These are phyloP conservation scores for Patiria pectinifera DNA, from an alignment of 53 echinoderm and acorn worm genomes.

Conservation along the genomic window DNA sequence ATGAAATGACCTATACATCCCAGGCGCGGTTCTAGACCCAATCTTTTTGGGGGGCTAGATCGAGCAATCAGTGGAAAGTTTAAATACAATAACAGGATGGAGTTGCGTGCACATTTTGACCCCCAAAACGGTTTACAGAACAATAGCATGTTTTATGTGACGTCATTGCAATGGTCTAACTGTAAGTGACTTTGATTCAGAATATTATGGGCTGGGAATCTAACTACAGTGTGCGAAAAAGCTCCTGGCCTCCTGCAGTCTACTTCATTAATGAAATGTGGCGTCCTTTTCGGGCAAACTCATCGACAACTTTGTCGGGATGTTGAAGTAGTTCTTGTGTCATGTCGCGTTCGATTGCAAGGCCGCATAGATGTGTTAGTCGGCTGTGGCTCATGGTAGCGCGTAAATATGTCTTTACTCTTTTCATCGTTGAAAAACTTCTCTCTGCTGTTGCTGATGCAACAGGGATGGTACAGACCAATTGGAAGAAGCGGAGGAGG, in stretches of 20 bases:
- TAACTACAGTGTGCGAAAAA: background rate
- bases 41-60: too few species aligned
- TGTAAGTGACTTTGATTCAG: background rate
- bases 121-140: background rate
- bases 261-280: constrained; percentile 32
- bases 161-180: background rate
- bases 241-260: background rate
- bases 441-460: constrained; percentile 33
- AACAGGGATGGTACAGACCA: constrained; percentile 36
- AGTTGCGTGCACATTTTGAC: background rate
- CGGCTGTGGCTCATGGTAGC: constrained; percentile 52
- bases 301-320: constrained; percentile 39
- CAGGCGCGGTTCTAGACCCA: too few species aligned
- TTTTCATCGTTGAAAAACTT: constrained; percentile 55
- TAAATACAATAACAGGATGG: background rate
- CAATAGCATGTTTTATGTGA: background rate
- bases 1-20: too few species aligned
- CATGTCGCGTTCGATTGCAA: constrained; percentile 36
- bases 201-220: background rate
- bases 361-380: constrained; percentile 41
- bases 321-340: constrained; percentile 31
- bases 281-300: constrained; percentile 47
- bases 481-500: constrained; percentile 55
- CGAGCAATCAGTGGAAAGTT: too few species aligned
- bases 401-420: constrained; percentile 51